Percentiles rank a stretch among this genome's conserved stretches.
phyloP scores from a whole-genome alignment of 2,797 vertebrate genomes.

The Clarias fuscus region DNA sequence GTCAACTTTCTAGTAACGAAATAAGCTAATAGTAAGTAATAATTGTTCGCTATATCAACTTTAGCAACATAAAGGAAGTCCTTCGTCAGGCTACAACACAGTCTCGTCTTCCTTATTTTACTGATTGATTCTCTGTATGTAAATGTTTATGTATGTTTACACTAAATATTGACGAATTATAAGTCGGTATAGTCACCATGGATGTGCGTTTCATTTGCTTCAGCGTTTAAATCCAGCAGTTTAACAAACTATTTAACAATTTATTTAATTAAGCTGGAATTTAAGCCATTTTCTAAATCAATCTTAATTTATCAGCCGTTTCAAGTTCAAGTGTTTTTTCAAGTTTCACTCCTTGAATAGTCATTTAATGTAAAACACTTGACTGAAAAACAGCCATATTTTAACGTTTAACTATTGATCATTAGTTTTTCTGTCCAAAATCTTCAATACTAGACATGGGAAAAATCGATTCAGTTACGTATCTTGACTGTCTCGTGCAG shows the following conservation, averaged over 20 bases:
- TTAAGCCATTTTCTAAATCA: neutral
- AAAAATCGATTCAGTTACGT: no score
- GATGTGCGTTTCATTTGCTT: neutral
- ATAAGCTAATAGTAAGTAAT: neutral
- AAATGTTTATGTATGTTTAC: neutral
- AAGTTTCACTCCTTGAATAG: neutral
- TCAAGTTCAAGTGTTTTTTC: neutral
- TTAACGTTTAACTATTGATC: neutral
- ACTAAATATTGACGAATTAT: neutral
- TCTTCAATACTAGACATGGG: no score
- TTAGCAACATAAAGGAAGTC: neutral
- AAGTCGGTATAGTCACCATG: neutral
- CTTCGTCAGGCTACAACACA: neutral
- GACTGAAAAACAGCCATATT: neutral
- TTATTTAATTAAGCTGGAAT: neutral
- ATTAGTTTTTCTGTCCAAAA: neutral
- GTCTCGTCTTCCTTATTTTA: neutral
- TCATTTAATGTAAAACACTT: neutral
- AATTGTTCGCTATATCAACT: no score
- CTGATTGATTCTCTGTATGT: neutral
- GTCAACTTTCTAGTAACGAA: neutral
- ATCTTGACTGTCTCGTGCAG: no score
- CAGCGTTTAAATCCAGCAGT: neutral
- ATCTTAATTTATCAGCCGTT: neutral
- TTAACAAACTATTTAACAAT: neutral